Evolutionary conservation across 2,113 vertebrate genomes (phyloP), one percentile per base, ranked within the genome.

Genomic region (Tiliqua scincoides): DNA sequence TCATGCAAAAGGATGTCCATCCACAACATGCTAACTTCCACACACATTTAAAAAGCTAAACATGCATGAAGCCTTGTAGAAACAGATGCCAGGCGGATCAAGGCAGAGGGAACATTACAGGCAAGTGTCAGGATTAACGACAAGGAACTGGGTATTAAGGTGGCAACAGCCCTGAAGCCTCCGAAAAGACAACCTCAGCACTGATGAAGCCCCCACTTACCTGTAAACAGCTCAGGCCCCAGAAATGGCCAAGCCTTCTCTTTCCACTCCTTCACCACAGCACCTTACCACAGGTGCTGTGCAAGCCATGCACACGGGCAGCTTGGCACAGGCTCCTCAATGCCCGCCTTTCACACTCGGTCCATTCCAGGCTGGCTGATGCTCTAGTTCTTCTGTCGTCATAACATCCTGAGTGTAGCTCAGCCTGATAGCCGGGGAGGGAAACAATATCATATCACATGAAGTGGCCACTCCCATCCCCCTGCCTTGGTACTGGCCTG

Each of bases 401-500:
- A 67, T 67, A n/a, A 81, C 61, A 74, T 86, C 85, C 85, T 81
- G 70, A 74, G 23, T 74, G n/a, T 52, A 63, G 59, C 78, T 74
- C 85, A 40, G 70, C 78, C 15, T 54, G 68, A 73, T 63, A 63
- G 76, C 43, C 72, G 59, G 68, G n/a, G 85, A 52, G 78, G 78
- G 79, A 81, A 81, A 81, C 43, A 63, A 81, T 74, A 74, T 37
- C n/a, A 30, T 35, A 73, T 74, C 78, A 12, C 32, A 81, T 12
- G 25, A 32, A 79, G 23, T 25, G 52, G 78, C 78, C 85, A 73
- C 85, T 81, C 85, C 85, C 85, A 37, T 63, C 21, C 57, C 77
- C 68, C 67, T 48, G 70, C 57, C 40, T 80, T 52, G 32, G 40
- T 62, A 40, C 57, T 85, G 65, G 54, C 67, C 77, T 25, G 40